Conservation (phyloP, 2,888 invertebrate genomes). For the Tetragonisca angustula region DNA sequence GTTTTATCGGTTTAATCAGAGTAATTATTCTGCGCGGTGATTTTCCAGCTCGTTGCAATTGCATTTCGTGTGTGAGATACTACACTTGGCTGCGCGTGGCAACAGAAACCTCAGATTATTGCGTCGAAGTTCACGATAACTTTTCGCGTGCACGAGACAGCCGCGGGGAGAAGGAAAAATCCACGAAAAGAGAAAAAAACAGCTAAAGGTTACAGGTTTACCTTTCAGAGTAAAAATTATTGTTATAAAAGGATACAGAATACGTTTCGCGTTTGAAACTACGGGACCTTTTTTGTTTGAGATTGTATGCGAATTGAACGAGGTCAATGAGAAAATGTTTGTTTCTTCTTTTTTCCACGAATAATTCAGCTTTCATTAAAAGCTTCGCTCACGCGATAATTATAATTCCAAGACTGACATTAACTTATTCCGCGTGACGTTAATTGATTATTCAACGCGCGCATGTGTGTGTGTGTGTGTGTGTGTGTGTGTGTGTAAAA, state of each 20-base stretch:
- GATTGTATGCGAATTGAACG: background rate
- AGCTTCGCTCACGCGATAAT: background rate
- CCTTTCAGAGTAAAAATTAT: background rate
- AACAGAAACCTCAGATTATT: background rate
- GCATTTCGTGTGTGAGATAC: background rate
- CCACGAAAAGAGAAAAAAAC: no score
- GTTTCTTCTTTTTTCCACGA: background rate
- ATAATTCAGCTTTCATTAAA: background rate
- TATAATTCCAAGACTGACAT: background rate
- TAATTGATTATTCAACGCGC: background rate
- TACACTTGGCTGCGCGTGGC: slow-evolving; percentile 5
- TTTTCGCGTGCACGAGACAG: background rate
- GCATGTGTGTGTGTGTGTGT: background rate
- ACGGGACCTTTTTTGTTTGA: background rate
- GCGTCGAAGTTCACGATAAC: background rate
- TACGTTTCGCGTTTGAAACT: background rate
- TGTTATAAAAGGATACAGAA: background rate
- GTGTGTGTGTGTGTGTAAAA: background rate
- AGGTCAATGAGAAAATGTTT: background rate
- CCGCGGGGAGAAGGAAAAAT: no score
- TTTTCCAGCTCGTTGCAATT: slow-evolving; percentile 12
- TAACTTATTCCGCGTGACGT: background rate
- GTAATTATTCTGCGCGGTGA: slow-evolving; percentile 32
- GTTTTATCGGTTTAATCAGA: slow-evolving; percentile 29
- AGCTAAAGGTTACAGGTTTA: background rate